These are phyloP conservation scores for Nephrotoma flavescens DNA, from an alignment of 2,888 invertebrate species.

Conservation along the genomic window DNA sequence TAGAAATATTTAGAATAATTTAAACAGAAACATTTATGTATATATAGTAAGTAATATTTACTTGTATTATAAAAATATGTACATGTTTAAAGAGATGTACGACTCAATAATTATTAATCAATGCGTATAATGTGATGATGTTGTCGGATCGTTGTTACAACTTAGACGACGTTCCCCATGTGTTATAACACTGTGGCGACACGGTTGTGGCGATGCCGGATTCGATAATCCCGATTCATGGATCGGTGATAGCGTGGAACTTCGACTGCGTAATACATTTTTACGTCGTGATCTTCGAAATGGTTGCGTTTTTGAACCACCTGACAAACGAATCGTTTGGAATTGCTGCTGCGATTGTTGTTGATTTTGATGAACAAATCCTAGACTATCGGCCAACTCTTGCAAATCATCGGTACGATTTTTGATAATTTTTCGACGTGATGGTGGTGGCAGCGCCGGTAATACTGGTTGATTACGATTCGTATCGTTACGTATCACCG, in stretches of 20 bases:
- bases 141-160: not conserved
- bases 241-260: conserved; percentile 50
- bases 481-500: conserved; percentile 23
- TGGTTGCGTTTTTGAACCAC: conserved; percentile 17
- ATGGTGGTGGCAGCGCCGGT: conserved; percentile 35
- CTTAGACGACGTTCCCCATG: not conserved
- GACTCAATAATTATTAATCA: not conserved
- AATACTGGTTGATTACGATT: conserved; percentile 20
- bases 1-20: not conserved
- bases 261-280: conserved; percentile 34
- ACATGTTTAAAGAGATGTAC: not conserved
- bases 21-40: not conserved
- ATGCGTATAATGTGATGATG: not conserved
- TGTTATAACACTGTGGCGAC: conserved; percentile 22
- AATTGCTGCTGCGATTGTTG: conserved; percentile 4
- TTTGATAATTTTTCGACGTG: conserved; percentile 29
- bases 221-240: conserved; percentile 56
- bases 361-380: conserved; percentile 28
- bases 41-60: not conserved
- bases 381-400: conserved; percentile 40
- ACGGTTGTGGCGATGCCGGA: conserved; percentile 44
- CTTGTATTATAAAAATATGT: not conserved
- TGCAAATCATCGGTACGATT: conserved; percentile 33
- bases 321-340: conserved; percentile 17
- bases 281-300: conserved; percentile 31